These are phyloP conservation scores for Tetramorium parvispinum DNA, from an alignment of 1,140 invertebrate species.

Conservation along the genomic window DNA sequence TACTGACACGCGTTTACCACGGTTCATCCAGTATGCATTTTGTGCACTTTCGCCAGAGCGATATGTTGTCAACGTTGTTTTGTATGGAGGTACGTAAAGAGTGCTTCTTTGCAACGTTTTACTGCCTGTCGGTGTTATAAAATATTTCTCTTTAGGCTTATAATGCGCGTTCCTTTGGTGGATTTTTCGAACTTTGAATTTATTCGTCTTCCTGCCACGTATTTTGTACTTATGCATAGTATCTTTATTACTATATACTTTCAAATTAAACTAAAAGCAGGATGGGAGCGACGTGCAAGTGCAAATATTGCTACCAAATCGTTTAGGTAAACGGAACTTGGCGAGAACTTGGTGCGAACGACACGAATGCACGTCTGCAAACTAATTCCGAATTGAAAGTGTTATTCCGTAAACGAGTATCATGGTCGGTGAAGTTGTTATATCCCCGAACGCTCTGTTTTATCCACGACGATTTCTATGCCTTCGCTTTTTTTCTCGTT, in stretches of 20 bases:
- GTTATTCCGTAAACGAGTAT: slow-evolving; percentile 83
- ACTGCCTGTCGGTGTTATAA: neutral
- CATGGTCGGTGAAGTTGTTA: slow-evolving; percentile 75
- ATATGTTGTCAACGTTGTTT: neutral
- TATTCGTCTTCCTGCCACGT: neutral
- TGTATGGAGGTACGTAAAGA: neutral
- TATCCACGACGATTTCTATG: neutral
- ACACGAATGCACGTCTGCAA: slow-evolving; percentile 56
- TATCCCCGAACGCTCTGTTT: slow-evolving; percentile 50
- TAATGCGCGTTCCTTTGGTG: neutral
- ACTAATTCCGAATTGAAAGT: slow-evolving; percentile 65
- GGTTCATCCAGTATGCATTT: slow-evolving; percentile 5
- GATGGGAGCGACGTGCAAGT: neutral
- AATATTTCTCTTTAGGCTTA: neutral
- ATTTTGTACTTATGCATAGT: neutral
- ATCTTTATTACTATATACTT: neutral
- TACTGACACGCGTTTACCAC: neutral
- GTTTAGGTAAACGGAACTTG: slow-evolving; percentile 6
- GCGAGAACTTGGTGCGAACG: slow-evolving; percentile 15
- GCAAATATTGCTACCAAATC: slow-evolving; percentile 8
- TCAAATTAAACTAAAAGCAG: neutral
- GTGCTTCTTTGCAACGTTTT: neutral
- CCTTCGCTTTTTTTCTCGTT: neutral
- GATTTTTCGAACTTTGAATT: neutral
- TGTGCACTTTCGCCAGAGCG: slow-evolving; percentile 8